Conservation (phyloP, 2,888 invertebrate species). For the Scaeva pyrastri region DNA sequence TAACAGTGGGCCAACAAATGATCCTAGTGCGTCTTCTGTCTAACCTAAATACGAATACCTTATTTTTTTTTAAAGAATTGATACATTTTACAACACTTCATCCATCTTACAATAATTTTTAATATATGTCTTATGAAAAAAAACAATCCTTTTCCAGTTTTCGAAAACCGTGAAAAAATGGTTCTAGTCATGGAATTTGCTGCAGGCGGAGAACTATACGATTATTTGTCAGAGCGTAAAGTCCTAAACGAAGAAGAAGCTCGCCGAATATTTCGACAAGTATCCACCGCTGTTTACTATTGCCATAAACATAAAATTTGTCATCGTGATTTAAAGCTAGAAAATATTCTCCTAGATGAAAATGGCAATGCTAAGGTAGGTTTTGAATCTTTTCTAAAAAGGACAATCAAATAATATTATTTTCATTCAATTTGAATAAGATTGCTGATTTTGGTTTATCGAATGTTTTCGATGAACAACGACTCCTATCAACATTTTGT, state of each 20-base stretch:
- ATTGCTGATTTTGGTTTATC: slow-evolving; percentile 99
- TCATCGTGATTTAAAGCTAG: slow-evolving; percentile 97
- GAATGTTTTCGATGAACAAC: slow-evolving; percentile 96
- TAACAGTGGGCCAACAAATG: too few relatives aligned
- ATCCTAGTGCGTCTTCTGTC: too few relatives aligned
- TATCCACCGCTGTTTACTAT: slow-evolving; percentile 98
- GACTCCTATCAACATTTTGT: slow-evolving; percentile 95
- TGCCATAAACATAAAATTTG: slow-evolving; percentile 99
- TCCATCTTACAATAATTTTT: too few relatives aligned
- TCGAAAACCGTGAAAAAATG: slow-evolving; percentile 99
- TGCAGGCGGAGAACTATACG: slow-evolving; percentile 98
- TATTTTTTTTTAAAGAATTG: too few relatives aligned
- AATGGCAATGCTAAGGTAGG: slow-evolving; percentile 96
- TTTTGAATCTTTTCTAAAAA: slow-evolving; percentile 39
- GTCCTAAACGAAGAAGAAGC: slow-evolving; percentile 96
- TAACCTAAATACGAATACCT: too few relatives aligned
- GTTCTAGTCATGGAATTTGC: slow-evolving; percentile 99
- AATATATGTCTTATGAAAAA: too few relatives aligned
- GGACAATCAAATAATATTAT: not conserved
- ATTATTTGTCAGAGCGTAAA: slow-evolving; percentile 96
- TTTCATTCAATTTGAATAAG: slow-evolving; percentile 83
- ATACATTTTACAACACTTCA: too few relatives aligned
- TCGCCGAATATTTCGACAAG: slow-evolving; percentile 96
- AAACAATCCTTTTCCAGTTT: slow-evolving; percentile 89
- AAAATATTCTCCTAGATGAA: slow-evolving; percentile 96